These are phyloP conservation scores for Gallinago undulata DNA, from an alignment of 2,113 vertebrate species.

Conservation along the genomic window DNA sequence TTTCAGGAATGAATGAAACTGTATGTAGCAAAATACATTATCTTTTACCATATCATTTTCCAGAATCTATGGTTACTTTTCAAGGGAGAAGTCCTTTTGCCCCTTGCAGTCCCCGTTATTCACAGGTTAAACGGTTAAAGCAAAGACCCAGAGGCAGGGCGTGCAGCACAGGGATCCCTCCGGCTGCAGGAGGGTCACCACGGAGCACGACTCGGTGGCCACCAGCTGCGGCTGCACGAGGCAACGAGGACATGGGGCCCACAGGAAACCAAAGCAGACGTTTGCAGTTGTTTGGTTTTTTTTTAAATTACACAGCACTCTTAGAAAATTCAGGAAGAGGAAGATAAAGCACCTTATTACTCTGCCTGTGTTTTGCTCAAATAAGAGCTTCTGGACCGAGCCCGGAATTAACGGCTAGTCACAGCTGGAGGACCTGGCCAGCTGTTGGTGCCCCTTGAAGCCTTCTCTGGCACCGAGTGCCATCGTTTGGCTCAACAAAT, in stretches of 20 bases:
- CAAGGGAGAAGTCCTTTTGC: slow-evolving; percentile 50
- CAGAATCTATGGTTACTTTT: neutral
- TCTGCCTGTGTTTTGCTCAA: neutral
- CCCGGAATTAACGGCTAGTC: neutral
- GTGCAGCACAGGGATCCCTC: neutral
- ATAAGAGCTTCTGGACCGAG: neutral
- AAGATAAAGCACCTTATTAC: neutral
- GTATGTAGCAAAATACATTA: neutral
- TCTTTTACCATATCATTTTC: slow-evolving; percentile 12
- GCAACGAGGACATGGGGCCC: neutral
- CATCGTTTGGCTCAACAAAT: neutral
- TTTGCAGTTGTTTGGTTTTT: neutral
- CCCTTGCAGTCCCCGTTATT: slow-evolving; percentile 36
- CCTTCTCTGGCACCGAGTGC: neutral
- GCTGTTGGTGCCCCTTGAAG: neutral
- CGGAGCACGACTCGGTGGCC: neutral
- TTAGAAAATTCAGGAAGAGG: neutral
- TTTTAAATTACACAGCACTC: neutral
- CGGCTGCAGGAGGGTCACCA: neutral
- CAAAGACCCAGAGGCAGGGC: neutral
- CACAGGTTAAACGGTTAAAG: neutral
- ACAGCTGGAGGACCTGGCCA: neutral
- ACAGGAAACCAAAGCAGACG: neutral
- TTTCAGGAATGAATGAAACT: slow-evolving; percentile 33
- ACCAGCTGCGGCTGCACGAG: neutral